Percentiles rank a stretch among this genome's conserved stretches.
Evolutionary conservation across 64 coral and sea anemone genomes (phyloP).

Genomic region (Anthopleura sola): DNA sequence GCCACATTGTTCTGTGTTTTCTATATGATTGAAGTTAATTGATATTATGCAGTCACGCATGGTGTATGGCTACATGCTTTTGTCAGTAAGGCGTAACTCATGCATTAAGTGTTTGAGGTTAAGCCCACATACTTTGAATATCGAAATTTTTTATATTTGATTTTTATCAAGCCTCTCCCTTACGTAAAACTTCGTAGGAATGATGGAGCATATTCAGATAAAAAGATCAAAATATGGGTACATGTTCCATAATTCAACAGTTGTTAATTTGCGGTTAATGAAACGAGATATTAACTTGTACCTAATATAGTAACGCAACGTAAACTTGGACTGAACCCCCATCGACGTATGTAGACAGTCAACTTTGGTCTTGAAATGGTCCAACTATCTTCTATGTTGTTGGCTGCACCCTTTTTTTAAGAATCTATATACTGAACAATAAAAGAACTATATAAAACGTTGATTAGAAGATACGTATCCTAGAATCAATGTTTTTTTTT

Average conservation of each 20-base stretch:
- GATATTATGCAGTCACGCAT: background rate
- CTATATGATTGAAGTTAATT: background rate
- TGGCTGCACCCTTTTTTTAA: too few species aligned
- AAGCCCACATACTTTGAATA: background rate
- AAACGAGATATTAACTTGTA: too few species aligned
- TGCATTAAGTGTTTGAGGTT: background rate
- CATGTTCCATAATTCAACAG: background rate
- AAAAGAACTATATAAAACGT: too few species aligned
- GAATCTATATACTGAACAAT: too few species aligned
- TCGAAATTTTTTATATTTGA: too few species aligned
- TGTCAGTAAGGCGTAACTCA: background rate
- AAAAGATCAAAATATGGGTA: background rate
- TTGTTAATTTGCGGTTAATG: background rate
- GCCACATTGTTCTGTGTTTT: background rate
- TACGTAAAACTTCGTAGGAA: background rate
- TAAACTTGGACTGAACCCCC: too few species aligned
- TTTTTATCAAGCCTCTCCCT: background rate
- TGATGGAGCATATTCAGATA: background rate
- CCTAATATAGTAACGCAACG: too few species aligned
- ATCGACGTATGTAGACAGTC: too few species aligned
- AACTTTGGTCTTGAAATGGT: too few species aligned
- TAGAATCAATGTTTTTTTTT: too few species aligned
- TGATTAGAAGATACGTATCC: too few species aligned
- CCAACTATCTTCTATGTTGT: too few species aligned
- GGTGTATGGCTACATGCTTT: background rate